Evolutionary conservation across 1,140 invertebrate genomes (phyloP), one percentile per base, ranked within the genome.

Genomic region (Centruroides sculpturatus): DNA sequence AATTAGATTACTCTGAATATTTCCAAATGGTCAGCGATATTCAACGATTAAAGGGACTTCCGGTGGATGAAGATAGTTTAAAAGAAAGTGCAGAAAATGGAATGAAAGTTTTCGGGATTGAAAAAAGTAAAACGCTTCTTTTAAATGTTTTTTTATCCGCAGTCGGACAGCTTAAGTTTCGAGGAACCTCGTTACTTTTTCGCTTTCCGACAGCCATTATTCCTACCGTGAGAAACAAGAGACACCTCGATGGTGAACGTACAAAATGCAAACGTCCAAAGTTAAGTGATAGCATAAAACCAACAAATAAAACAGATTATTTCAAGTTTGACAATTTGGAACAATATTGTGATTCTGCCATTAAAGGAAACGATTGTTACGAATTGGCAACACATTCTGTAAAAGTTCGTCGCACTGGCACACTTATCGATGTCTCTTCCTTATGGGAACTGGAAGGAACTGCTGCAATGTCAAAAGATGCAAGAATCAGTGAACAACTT

Each of bases 311-410:
- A 41, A 41, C 41, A 3, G 41, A 41, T 6, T 41, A 41, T 41
- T 41, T 41, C 8, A 41, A 41, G 1, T 6, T 41, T 41, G 41
- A 41, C 8, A 41, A 41, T 41, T 5, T 41, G 8, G 41, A 41
- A 41, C 41, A 41, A 41, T 41, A 41, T 35, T 7, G 35, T 56
- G 55, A 13, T 13, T 36, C n/a, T 47, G 1, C 5, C 9, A n/a
- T 13, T 47, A 5, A 41, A 41, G 41, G 41, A 41, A 41, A 53
- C 10, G 54, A 55, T 36, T 55, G 56, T 11, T 79, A 79, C 69
- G 77, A 78, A 63, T 67, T 79, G 56, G 78, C 78, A 0, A 77
- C 77, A 23, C 78, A 80, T 69, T 75, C 76, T 23, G 78, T 80
- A 5, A 76, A 76, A 67, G 76, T 80, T 4, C 64, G 74, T 50